Base-by-base conservation (phyloP, 2,888 invertebrate genomes). In the Aphidius colemani region DNA sequence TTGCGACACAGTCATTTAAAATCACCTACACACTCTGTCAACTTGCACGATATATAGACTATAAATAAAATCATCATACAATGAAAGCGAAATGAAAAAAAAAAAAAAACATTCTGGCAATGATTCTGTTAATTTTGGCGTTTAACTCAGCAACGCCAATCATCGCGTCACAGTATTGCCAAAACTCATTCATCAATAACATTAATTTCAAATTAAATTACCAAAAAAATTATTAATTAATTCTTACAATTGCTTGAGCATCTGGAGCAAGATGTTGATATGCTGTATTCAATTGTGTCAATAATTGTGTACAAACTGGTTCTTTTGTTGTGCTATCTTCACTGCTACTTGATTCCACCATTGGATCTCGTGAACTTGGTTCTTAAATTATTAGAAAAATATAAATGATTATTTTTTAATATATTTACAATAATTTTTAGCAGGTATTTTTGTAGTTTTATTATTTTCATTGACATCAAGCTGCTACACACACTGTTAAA, bases 251-350 rank as follows among this genome's bases (percentile, higher is more conserved):
- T 30, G 82, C 82, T 69, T 82, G 82, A 18, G 82, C 82, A 69
- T 82, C 82, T 39, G 82, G 81, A 46, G 82, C 82, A 58, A 82
- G 76, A 70, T 82, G 82, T 64, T 79, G 81, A 71, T 81, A 82
- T 46, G 82, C 82, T 61, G 79, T 79, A 63, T 81, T 82, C 60
- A 82, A 74, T 69, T 82, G 82, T 48, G 81, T 82, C 64, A 82
- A 73, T 51, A 82, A 68, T 70, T 82, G 82, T 56, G 82, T 75
- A 67, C 82, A 82, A 68, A 81, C 82, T 30, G 82, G 82, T 56
- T 79, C 81, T 60, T 81, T 81, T 60, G 73, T 74, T 46, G 69
- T 69, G 56, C 70, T 68, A 76, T 81, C 66, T 75, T 79, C 78
- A 53, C 77, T 79, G 66, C 77, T 80, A 13, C 78, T 81, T 43